phyloP scores from a whole-genome alignment of 1,140 invertebrate species.

The Contarinia nasturtii region DNA sequence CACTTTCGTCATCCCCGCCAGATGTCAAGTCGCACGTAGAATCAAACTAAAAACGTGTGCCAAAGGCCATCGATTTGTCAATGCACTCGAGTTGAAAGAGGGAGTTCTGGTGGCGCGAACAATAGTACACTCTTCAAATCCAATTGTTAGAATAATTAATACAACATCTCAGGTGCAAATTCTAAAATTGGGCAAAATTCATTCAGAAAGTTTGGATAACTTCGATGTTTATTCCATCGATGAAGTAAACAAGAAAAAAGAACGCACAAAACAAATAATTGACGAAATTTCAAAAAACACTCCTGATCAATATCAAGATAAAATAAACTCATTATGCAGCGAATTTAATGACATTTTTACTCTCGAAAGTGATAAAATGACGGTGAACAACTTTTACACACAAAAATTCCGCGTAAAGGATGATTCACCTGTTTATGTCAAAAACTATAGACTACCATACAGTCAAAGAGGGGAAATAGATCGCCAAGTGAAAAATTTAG shows the following conservation, averaged over 20 bases:
- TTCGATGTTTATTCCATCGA: neutral
- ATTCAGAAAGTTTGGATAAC: too few relatives aligned
- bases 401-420: conserved; percentile 1
- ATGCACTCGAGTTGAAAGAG: neutral
- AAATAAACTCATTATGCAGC: neutral
- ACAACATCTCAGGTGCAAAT: neutral
- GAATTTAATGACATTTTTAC: neutral
- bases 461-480: conserved; percentile 10
- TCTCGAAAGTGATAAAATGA: neutral
- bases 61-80: neutral
- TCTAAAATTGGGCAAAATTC: neutral
- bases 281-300: too few relatives aligned
- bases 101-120: neutral
- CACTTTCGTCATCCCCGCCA: neutral
- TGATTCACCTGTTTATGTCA: conserved; percentile 3
- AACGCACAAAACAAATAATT: too few relatives aligned
- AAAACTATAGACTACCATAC: conserved; percentile 6
- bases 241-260: neutral
- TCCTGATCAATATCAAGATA: neutral
- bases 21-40: neutral
- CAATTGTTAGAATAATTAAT: neutral
- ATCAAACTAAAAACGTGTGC: neutral
- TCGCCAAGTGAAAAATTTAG: conserved; percentile 8
- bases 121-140: neutral
- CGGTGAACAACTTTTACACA: conserved; percentile 5